Evolutionary conservation across 2,888 invertebrate species (phyloP), one percentile per base, ranked within the genome.

Genomic region (Sinhomidia bicolor): DNA sequence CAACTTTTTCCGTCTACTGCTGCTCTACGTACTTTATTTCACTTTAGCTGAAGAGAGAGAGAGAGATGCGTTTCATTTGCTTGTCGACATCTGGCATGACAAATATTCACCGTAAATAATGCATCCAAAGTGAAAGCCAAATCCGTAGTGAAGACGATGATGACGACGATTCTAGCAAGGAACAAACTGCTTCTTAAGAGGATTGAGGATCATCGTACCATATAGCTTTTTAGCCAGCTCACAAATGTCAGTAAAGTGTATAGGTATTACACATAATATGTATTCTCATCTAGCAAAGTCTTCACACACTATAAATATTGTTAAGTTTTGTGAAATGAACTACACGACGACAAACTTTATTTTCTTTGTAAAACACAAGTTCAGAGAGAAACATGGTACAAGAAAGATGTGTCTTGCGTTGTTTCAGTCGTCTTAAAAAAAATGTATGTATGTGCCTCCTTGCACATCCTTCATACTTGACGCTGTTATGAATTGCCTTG

Each of bases 21-120:
- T 44, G 12, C 12, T 10, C 3, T 51, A 10, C 9, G 3, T 60
- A 26, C 26, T 60, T 60, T 26, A 74, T 74, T 74, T 74, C 51
- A 47, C 36, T 68, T 65, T n/a, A 41, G 68, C 23, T 41, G 20
- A n/a, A 71, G 26, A 36, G 32, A 44, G 71, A 26, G 29, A 47
- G 12, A 51, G 29, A 57, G 57, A 78, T 57, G 51, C n/a, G 78
- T 78, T 57, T 78, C 78, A 78, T 78, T 78, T 78, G 20, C 78
- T 54, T 78, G 78, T 32, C 74, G 74, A 74, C 54, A 78, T 78
- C 78, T 78, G 78, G 78, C 78, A 78, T 57, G 78, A 78, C 78
- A 78, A 78, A 78, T 78, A 78, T 78, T 57, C 78, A 32, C 20
- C 32, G 78, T 78, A 78, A 78, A 78, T 78, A 78, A 78, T 78